Base-by-base conservation (phyloP, 2,113 vertebrate genomes). In the Corythornis cristatus region DNA sequence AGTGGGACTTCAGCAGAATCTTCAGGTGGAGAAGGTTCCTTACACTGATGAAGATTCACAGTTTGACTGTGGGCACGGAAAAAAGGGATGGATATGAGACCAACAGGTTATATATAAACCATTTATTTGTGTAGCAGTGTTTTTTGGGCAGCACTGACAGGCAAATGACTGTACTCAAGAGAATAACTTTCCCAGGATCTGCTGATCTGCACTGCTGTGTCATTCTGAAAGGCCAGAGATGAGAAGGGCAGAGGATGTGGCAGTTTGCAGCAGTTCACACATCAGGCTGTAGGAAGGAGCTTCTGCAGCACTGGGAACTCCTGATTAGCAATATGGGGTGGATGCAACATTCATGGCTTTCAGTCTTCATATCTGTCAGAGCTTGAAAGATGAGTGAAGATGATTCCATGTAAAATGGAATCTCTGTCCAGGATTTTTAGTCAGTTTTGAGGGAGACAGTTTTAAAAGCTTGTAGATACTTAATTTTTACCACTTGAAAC, bases 301-400 rank as follows among this genome's bases (percentile, higher is more conserved):
- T 94, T 33, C 25, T 60, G 50, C 42, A 71, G 31, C 37, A 77
- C 42, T 54, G 42, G 56, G 42, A 83, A 7, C 29, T 33, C 1
- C 0, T 33, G 31, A 43, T 42, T 78, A 7, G 71, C 28, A 64
- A 0, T 56, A 22, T 0, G 0, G 72, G 64, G n/a, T 0, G 78
- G 48, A 73, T 53, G 61, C 29, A 72, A 4, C 75, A 8, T 57
- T 90, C 21, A 17, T 76, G 31, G 5, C 42, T 65, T 65, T 75
- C 18, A 33, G 43, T 89, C 26, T 92, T 83, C 19, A 1, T 71
- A 11, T 65, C 22, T 53, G 12, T 64, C 42, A 40, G n/a, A 60
- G 11, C 54, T 81, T 28, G 8, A 48, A 77, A 48, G 18, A 13
- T 78, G 48, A 57, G 43, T 46, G 37, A 37, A 57, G 28, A 31